Evolutionary conservation across 2,113 vertebrate species (phyloP).

Genomic region (Sapajus apella): DNA sequence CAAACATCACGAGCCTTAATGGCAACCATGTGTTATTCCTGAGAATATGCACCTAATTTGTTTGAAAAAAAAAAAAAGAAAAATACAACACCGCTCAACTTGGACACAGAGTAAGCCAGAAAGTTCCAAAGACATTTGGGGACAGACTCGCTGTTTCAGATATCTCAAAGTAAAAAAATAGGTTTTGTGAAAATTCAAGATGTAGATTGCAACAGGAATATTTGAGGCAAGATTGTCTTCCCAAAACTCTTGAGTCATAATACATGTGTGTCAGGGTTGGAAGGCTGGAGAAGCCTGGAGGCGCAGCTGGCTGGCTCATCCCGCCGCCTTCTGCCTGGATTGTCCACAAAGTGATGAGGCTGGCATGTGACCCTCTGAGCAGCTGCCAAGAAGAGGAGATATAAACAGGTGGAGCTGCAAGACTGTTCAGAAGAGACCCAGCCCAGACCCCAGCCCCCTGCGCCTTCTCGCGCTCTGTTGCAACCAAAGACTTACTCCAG

Average conservation of each 20-base stretch:
- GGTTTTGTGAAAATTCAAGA: neutral
- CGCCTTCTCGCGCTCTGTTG: neutral
- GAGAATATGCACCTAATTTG: conserved; percentile 51
- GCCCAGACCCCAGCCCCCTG: neutral
- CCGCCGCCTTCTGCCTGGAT: neutral
- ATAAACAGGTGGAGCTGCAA: neutral
- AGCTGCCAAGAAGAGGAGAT: neutral
- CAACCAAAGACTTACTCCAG: neutral
- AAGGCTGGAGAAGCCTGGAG: neutral
- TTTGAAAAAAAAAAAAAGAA: neutral
- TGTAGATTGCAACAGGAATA: neutral
- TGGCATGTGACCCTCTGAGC: neutral
- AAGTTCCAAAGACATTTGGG: neutral
- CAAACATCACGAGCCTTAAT: conserved; percentile 75
- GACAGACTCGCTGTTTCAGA: neutral
- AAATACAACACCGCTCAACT: neutral
- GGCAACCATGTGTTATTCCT: conserved; percentile 68
- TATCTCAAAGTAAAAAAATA: neutral
- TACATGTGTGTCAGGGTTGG: conserved; percentile 1
- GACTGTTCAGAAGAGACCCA: neutral
- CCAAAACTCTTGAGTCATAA: neutral
- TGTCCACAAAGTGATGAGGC: neutral
- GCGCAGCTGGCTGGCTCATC: neutral
- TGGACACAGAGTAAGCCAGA: neutral
- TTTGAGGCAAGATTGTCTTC: neutral